Percentiles rank a stretch among this genome's conserved stretches.
phyloP scores from a whole-genome alignment of 2,888 invertebrate species.

The Synanthedon vespiformis region DNA sequence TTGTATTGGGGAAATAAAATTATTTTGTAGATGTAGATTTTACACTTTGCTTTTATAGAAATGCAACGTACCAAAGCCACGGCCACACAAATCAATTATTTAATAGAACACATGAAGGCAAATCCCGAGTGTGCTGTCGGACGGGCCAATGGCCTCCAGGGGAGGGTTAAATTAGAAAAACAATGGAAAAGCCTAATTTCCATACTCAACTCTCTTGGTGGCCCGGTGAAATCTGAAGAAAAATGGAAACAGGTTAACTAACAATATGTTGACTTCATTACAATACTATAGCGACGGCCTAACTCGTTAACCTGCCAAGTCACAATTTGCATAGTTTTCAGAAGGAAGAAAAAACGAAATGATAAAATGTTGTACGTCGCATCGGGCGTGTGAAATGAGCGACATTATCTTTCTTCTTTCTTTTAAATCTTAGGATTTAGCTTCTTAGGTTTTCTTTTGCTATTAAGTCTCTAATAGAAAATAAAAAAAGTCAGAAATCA shows the following conservation, averaged over 20 bases:
- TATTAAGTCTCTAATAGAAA: too few relatives aligned
- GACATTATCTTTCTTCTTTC: too few relatives aligned
- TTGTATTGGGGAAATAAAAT: neutral
- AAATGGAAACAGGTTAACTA: neutral
- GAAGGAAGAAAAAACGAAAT: too few relatives aligned
- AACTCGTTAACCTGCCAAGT: too few relatives aligned
- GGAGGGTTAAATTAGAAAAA: neutral
- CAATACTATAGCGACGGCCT: too few relatives aligned
- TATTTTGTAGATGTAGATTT: neutral
- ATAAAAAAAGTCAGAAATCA: too few relatives aligned
- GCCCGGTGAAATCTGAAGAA: neutral
- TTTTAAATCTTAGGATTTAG: too few relatives aligned
- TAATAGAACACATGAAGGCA: neutral
- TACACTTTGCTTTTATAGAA: neutral
- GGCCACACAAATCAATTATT: neutral
- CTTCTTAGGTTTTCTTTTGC: too few relatives aligned
- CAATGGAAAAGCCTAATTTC: neutral
- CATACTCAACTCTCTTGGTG: neutral
- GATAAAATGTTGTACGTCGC: too few relatives aligned
- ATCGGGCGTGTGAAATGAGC: too few relatives aligned
- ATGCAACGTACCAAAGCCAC: neutral
- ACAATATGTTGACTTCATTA: too few relatives aligned
- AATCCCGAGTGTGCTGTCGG: neutral
- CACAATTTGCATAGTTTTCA: too few relatives aligned
- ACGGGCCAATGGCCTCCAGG: neutral